Percentiles rank a stretch among this genome's conserved stretches.
phyloP scores from a whole-genome alignment of 2,113 vertebrate species.

The Myrmecobius fasciatus region DNA sequence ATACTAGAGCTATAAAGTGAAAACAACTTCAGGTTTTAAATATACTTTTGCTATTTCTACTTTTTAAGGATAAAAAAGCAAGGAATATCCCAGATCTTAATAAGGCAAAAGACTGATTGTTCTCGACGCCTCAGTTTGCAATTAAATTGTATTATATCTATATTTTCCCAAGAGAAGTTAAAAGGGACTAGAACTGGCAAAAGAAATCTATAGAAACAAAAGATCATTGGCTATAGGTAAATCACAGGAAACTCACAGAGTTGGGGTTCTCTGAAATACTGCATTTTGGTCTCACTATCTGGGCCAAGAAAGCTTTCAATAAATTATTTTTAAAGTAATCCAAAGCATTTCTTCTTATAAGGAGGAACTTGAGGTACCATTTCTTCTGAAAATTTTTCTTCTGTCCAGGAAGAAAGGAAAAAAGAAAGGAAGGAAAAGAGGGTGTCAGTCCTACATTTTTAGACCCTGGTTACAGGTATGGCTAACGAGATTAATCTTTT shows the following conservation, averaged over 20 bases:
- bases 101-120: background rate
- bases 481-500: background rate
- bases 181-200: background rate
- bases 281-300: conserved; percentile 38
- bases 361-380: conserved; percentile 18
- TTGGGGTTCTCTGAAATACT: background rate
- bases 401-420: background rate
- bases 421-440: conserved; percentile 30
- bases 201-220: conserved; percentile 34
- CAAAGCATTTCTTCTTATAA: conserved; percentile 16
- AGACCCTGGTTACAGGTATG: conserved; percentile 50
- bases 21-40: background rate
- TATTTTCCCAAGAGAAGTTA: conserved; percentile 40
- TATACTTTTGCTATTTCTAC: background rate
- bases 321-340: conserved; percentile 31
- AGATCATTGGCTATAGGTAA: background rate
- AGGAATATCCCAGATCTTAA: background rate
- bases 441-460: conserved; percentile 1
- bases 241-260: conserved; percentile 36
- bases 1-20: background rate
- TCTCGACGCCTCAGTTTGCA: conserved; percentile 32
- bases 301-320: conserved; percentile 46
- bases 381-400: conserved; percentile 52
- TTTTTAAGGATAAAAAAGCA: conserved; percentile 34
- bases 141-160: conserved; percentile 14